phyloP scores from a whole-genome alignment of 1,140 invertebrate species.

The Eubasilissa regina region DNA sequence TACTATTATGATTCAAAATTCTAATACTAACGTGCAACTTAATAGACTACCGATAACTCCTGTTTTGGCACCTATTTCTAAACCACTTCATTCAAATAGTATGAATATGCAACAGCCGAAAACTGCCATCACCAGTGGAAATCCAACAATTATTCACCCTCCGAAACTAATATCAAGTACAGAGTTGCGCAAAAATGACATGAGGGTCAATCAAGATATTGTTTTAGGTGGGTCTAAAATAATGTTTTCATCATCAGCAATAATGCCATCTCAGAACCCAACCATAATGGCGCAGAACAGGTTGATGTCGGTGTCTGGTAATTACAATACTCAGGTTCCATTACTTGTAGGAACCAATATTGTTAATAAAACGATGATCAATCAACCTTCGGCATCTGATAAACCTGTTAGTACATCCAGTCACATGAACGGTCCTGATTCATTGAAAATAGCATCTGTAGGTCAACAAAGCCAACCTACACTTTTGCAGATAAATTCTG shows the following conservation, averaged over 20 bases:
- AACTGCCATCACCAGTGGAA: conserved; percentile 59
- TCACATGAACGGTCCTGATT: conserved; percentile 47
- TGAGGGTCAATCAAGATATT: conserved; percentile 61
- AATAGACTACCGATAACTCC: conserved; percentile 73
- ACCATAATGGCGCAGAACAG: conserved; percentile 69
- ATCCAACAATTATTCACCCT: conserved; percentile 63
- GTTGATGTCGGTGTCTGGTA: conserved; percentile 67
- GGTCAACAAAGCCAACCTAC: conserved; percentile 12
- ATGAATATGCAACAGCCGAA: conserved; percentile 70
- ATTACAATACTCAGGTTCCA: conserved; percentile 62
- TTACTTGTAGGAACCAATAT: conserved; percentile 48
- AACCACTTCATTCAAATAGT: conserved; percentile 71
- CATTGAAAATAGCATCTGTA: not conserved
- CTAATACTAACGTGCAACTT: conserved; percentile 67
- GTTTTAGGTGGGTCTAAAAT: conserved; percentile 66
- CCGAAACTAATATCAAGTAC: conserved; percentile 62
- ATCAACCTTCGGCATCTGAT: conserved; percentile 25
- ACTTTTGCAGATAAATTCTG: conserved; percentile 25
- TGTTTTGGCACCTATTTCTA: conserved; percentile 72
- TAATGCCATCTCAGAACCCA: conserved; percentile 64
- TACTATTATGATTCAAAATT: conserved; percentile 68
- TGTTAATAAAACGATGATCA: conserved; percentile 14
- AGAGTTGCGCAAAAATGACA: conserved; percentile 65
- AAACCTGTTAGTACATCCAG: conserved; percentile 31
- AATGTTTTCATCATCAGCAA: conserved; percentile 66